Conservation (phyloP, 2,888 invertebrate genomes). For the Drosophila macrospina region DNA sequence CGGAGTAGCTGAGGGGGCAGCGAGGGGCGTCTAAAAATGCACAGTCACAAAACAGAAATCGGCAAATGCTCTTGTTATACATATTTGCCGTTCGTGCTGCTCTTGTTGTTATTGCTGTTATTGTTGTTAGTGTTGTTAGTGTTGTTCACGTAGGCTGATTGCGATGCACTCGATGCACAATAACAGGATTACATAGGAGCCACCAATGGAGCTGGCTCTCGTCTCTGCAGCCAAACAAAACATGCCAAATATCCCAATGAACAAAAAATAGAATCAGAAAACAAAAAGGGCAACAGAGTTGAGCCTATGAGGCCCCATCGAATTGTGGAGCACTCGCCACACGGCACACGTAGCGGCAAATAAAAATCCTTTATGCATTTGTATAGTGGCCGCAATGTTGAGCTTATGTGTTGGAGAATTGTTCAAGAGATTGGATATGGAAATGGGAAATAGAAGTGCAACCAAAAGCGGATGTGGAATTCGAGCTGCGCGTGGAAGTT, state of each 20-base stretch:
- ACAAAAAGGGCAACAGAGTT: neutral
- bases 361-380: slow-evolving; percentile 63
- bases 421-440: slow-evolving; percentile 26
- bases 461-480: slow-evolving; percentile 5
- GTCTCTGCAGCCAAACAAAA: slow-evolving; percentile 39
- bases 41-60: slow-evolving; percentile 52
- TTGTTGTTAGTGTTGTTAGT: slow-evolving; percentile 32
- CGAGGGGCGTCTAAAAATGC: slow-evolving; percentile 37
- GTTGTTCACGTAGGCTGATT: slow-evolving; percentile 60
- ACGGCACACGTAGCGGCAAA: slow-evolving; percentile 44
- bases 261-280: slow-evolving; percentile 10
- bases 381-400: slow-evolving; percentile 40
- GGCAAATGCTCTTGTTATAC: slow-evolving; percentile 25
- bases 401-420: slow-evolving; percentile 23
- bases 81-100: slow-evolving; percentile 14
- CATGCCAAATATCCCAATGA: slow-evolving; percentile 35
- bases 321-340: slow-evolving; percentile 30
- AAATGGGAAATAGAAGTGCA: slow-evolving; percentile 17
- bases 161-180: slow-evolving; percentile 64
- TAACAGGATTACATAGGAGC: slow-evolving; percentile 70
- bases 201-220: slow-evolving; percentile 22
- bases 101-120: slow-evolving; percentile 30
- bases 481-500: slow-evolving; percentile 5
- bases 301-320: slow-evolving; percentile 27
- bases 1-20: neutral